A percentile compares a stretch with the other conserved stretches of the same genome.
These are phyloP conservation scores for Halictus rubicundus DNA, from an alignment of 1,140 invertebrate species.

Conservation along the genomic window DNA sequence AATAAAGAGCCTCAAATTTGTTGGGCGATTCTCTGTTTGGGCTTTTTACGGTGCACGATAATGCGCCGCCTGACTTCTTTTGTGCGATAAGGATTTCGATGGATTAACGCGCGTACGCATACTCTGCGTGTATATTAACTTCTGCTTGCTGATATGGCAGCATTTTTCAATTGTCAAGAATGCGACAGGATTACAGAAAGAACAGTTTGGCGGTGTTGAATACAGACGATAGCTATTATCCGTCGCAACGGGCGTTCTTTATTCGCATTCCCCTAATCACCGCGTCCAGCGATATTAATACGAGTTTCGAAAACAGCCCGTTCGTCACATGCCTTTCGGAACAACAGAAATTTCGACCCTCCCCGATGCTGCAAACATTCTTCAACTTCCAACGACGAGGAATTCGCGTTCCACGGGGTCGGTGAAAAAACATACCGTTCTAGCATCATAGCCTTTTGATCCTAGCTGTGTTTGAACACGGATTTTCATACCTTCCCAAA, in stretches of 20 bases:
- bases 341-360: constrained; percentile 4
- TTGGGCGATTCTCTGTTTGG: no score
- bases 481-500: no score
- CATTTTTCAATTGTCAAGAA: no score
- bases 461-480: neutral
- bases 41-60: no score
- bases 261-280: neutral
- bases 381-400: constrained; percentile 12
- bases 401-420: constrained; percentile 6
- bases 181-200: neutral
- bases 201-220: no score
- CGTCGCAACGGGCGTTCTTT: no score
- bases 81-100: no score
- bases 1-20: no score
- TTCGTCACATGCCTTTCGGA: neutral
- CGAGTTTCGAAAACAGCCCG: neutral
- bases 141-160: no score
- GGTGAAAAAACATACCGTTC: constrained; percentile 1
- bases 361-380: constrained; percentile 35
- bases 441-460: constrained; percentile 16
- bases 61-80: no score
- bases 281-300: constrained; percentile 19
- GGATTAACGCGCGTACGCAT: no score
- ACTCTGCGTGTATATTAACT: no score
- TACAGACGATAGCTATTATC: neutral